phyloP scores from a whole-genome alignment of 2,888 invertebrate species.

The Cinara cedri region DNA sequence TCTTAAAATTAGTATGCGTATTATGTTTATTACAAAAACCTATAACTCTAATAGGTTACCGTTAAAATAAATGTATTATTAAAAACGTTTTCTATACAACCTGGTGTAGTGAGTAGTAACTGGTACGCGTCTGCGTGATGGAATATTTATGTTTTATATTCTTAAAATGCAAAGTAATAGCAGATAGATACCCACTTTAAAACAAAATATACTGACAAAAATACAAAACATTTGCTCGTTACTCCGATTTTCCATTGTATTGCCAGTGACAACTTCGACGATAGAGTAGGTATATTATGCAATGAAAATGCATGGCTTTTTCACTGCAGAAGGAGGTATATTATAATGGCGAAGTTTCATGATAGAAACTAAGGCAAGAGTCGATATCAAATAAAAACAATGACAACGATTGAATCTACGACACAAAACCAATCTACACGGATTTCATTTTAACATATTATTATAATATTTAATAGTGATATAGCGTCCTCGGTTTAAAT shows the following conservation, averaged over 20 bases:
- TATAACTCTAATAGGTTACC: too few species aligned
- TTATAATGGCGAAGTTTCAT: neutral
- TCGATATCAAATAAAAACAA: neutral
- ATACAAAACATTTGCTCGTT: neutral
- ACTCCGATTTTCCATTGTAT: neutral
- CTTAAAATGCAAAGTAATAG: neutral
- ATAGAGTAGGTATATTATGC: neutral
- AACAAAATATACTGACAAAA: too few species aligned
- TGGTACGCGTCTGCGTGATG: neutral
- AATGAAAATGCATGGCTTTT: neutral
- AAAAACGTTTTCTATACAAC: too few species aligned
- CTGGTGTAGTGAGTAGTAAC: neutral
- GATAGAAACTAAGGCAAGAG: neutral
- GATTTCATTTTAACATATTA: neutral
- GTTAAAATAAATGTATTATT: too few species aligned
- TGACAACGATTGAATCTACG: neutral
- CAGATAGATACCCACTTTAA: too few species aligned
- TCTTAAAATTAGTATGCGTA: too few species aligned
- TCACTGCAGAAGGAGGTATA: neutral
- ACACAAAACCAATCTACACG: neutral
- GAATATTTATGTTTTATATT: too few species aligned
- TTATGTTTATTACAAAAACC: too few species aligned
- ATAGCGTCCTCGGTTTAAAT: too few species aligned
- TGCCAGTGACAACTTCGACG: neutral
- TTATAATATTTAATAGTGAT: neutral